phyloP scores from a whole-genome alignment of 2,113 vertebrate species.

The Tricholaema leucomelas region DNA sequence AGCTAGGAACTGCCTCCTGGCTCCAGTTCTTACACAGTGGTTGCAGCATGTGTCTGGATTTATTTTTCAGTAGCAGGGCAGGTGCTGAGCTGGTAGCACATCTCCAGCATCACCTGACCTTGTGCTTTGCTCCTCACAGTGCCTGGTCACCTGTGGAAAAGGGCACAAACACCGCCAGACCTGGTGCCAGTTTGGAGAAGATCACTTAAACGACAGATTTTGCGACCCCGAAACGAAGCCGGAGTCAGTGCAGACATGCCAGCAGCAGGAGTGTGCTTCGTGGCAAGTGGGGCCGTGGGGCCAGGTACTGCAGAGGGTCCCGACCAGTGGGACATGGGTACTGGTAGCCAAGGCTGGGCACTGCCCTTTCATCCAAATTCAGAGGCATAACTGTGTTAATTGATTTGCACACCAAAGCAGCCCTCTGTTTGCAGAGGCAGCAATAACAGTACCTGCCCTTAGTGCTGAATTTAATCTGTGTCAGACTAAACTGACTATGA shows the following conservation, averaged over 20 bases:
- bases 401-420: constrained; percentile 11
- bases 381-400: neutral
- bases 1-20: neutral
- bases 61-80: neutral
- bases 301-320: constrained; percentile 81
- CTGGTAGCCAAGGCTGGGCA: neutral
- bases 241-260: constrained; percentile 86
- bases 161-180: constrained; percentile 93
- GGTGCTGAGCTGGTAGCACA: neutral
- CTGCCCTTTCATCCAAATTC: neutral
- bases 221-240: constrained; percentile 87
- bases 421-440: neutral
- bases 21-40: neutral
- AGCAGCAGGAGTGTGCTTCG: constrained; percentile 94
- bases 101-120: neutral
- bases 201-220: constrained; percentile 84
- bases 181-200: constrained; percentile 96
- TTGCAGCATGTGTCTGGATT: neutral
- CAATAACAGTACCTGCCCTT: constrained; percentile 22
- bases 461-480: constrained; percentile 37
- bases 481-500: neutral
- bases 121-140: constrained; percentile 72
- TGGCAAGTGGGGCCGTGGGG: constrained; percentile 98
- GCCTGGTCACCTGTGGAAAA: constrained; percentile 95
- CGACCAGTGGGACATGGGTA: neutral